These are phyloP conservation scores for Salvelinus alpinus DNA, from an alignment of 2,113 vertebrate genomes.

Conservation along the genomic window DNA sequence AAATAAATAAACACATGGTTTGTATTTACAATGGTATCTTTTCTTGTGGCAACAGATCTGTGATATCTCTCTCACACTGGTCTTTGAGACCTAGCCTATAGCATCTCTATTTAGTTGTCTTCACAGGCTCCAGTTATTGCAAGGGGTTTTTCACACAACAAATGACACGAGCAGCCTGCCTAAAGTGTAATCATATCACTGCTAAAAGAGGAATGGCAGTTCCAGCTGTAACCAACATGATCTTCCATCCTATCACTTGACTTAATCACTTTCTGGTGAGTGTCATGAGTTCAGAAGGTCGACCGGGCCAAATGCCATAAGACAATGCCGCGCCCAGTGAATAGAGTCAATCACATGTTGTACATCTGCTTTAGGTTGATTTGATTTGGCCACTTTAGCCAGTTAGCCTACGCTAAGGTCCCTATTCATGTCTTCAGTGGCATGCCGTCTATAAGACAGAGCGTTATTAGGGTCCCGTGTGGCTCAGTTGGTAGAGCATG, in stretches of 20 bases:
- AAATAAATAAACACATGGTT: too few species aligned
- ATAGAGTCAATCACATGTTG: background rate
- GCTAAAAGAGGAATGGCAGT: background rate
- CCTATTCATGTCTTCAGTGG: background rate
- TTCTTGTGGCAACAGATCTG: too few species aligned
- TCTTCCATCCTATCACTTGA: background rate
- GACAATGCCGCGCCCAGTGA: background rate
- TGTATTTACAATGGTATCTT: too few species aligned
- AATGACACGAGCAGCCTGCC: background rate
- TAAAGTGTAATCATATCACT: background rate
- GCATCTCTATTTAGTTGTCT: background rate
- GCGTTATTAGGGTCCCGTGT: background rate
- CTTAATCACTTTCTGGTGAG: background rate
- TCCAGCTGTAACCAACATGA: background rate
- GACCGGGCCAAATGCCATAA: background rate
- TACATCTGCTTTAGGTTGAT: background rate
- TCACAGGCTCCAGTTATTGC: background rate
- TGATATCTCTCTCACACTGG: background rate
- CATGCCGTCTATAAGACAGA: background rate
- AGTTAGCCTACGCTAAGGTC: background rate
- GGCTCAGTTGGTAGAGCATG: too few species aligned
- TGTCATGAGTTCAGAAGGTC: background rate
- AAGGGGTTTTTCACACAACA: background rate
- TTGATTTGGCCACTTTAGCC: background rate
- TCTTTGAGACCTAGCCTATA: background rate